Percentiles rank a stretch among this genome's conserved stretches.
These are phyloP conservation scores for Alligator mississippiensis DNA, from an alignment of 2,113 vertebrate genomes.

Conservation along the genomic window DNA sequence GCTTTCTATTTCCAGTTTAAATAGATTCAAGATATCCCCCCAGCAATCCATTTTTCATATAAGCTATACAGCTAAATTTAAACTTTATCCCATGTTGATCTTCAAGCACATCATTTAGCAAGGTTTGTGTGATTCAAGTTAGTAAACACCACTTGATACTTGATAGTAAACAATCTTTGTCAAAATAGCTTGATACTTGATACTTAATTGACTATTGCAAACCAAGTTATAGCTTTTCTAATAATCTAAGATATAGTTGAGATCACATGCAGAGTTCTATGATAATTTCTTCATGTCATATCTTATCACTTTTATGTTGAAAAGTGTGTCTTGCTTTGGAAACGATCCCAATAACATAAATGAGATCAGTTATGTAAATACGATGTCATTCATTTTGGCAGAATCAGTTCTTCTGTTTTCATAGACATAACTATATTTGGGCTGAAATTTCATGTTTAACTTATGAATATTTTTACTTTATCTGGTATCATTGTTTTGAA, in stretches of 20 bases:
- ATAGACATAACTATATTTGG: background rate
- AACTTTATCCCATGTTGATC: conserved; percentile 73
- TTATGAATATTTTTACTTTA: background rate
- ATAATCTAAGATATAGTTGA: conserved; percentile 66
- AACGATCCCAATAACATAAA: background rate
- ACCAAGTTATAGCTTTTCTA: conserved; percentile 60
- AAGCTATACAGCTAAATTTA: conserved; percentile 69
- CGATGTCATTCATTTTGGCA: background rate
- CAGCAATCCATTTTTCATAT: conserved; percentile 51
- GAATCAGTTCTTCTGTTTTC: background rate
- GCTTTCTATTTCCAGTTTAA: conserved; percentile 74
- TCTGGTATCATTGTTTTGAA: background rate
- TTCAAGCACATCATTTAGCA: conserved; percentile 72
- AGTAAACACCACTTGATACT: conserved; percentile 73
- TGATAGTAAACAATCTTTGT: conserved; percentile 70
- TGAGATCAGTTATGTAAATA: background rate
- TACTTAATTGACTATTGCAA: conserved; percentile 63
- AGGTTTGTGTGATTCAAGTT: conserved; percentile 76
- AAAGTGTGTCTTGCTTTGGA: background rate
- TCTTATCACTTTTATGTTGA: background rate
- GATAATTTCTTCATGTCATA: conserved; percentile 14
- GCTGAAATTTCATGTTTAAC: background rate
- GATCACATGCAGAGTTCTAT: conserved; percentile 56
- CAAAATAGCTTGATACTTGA: conserved; percentile 40
- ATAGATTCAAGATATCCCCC: conserved; percentile 61